Percentiles rank a stretch among this genome's conserved stretches.
Evolutionary conservation across 1,140 invertebrate species (phyloP).

Genomic region (Anagrus nilaparvatae): DNA sequence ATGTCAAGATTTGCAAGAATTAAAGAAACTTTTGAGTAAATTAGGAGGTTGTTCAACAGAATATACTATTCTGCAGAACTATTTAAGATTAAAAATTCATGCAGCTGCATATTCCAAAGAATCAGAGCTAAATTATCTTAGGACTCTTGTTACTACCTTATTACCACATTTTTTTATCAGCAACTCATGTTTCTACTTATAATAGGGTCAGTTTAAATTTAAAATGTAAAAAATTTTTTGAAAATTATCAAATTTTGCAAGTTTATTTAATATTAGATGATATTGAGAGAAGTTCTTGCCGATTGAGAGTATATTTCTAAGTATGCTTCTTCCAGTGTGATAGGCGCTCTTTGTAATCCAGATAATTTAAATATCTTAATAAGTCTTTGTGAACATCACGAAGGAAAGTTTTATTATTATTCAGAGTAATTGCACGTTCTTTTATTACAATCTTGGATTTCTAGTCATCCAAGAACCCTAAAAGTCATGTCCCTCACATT

Average conservation of each 20-base stretch:
- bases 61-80: conserved; percentile 42
- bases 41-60: conserved; percentile 43
- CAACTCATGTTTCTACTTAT: conserved; percentile 31
- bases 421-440: conserved; percentile 35
- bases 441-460: conserved; percentile 30
- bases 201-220: conserved; percentile 25
- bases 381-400: conserved; percentile 45
- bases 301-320: no score
- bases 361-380: conserved; percentile 58
- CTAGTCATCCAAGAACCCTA: conserved; percentile 15
- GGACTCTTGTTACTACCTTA: conserved; percentile 50
- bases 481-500: conserved; percentile 26
- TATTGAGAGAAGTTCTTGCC: conserved; percentile 61
- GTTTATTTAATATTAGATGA: conserved; percentile 40
- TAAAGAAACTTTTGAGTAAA: conserved; percentile 32
- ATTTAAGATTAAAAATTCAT: conserved; percentile 52
- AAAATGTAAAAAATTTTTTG: no score
- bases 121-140: conserved; percentile 60
- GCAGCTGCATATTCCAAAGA: conserved; percentile 55
- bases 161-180: conserved; percentile 53
- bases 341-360: conserved; percentile 69
- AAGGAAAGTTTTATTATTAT: conserved; percentile 41
- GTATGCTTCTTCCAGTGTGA: conserved; percentile 65
- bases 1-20: conserved; percentile 43
- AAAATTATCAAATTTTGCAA: conserved; percentile 8